These are phyloP conservation scores for Eustalomyia histrio DNA, from an alignment of 2,888 invertebrate species.

Conservation along the genomic window DNA sequence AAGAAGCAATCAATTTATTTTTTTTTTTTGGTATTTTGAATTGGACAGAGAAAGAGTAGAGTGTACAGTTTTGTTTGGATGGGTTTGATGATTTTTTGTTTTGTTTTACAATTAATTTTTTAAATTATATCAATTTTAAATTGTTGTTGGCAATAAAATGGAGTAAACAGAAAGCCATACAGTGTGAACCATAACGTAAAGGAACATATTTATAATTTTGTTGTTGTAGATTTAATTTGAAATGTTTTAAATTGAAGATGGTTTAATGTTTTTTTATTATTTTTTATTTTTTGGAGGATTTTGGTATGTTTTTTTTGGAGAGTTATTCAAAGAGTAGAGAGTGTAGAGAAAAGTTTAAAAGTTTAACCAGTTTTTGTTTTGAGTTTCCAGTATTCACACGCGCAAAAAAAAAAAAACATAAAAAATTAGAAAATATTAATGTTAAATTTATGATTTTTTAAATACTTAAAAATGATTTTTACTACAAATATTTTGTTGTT, in stretches of 20 bases:
- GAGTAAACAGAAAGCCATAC: neutral
- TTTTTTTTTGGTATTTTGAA: neutral
- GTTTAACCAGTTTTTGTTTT: constrained; percentile 13
- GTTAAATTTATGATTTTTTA: neutral
- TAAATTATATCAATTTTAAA: constrained; percentile 36
- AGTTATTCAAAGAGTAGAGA: constrained; percentile 1
- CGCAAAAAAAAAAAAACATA: constrained; percentile 3
- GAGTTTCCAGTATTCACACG: neutral
- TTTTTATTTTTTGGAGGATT: neutral
- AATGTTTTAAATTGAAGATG: neutral
- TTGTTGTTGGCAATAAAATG: neutral
- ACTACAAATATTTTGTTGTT: constrained; percentile 13
- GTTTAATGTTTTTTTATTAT: too few relatives aligned
- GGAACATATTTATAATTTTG: neutral
- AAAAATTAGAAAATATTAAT: constrained; percentile 8
- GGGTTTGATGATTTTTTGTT: neutral
- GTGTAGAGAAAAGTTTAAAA: constrained; percentile 13
- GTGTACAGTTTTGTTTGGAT: constrained; percentile 15
- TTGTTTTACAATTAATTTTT: constrained; percentile 38
- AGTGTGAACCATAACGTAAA: constrained; percentile 11
- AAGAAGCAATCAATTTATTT: neutral
- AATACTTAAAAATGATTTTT: constrained; percentile 20
- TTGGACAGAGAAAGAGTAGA: constrained; percentile 46
- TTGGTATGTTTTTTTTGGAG: neutral
- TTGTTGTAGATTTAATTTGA: neutral